A percentile compares a stretch with the other conserved stretches of the same genome.
phyloP scores from a whole-genome alignment of 2,113 vertebrate species.

The Melanocharis versteri region DNA sequence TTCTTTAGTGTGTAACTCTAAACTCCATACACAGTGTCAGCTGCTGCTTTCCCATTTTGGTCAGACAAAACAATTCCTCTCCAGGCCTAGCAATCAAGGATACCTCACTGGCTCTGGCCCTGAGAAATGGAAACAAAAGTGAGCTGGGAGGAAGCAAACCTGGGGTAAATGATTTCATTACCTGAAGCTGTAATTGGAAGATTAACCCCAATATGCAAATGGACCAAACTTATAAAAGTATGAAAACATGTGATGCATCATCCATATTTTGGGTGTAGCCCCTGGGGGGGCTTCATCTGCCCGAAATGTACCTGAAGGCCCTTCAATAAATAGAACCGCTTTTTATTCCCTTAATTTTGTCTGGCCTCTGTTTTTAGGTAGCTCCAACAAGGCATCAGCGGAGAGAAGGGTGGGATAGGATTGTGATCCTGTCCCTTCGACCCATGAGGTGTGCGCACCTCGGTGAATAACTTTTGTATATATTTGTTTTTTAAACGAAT shows the following conservation, averaged over 20 bases:
- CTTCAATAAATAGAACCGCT: background rate
- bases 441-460: background rate
- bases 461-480: background rate
- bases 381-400: background rate
- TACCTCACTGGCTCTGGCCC: background rate
- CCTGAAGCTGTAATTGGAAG: background rate
- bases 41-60: background rate
- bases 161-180: background rate
- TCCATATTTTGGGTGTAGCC: background rate
- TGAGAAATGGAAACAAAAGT: background rate
- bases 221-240: background rate
- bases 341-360: background rate
- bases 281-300: background rate
- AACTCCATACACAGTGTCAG: background rate
- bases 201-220: background rate
- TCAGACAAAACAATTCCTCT: background rate
- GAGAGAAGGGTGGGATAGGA: background rate
- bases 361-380: background rate
- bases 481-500: too few relatives aligned
- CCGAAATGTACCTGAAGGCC: too few relatives aligned
- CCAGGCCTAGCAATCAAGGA: background rate
- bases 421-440: background rate
- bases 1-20: background rate
- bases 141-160: background rate
- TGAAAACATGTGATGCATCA: rapidly evolving